Conservation (phyloP, 2,797 vertebrate species). For the Enteromius argenteus region DNA sequence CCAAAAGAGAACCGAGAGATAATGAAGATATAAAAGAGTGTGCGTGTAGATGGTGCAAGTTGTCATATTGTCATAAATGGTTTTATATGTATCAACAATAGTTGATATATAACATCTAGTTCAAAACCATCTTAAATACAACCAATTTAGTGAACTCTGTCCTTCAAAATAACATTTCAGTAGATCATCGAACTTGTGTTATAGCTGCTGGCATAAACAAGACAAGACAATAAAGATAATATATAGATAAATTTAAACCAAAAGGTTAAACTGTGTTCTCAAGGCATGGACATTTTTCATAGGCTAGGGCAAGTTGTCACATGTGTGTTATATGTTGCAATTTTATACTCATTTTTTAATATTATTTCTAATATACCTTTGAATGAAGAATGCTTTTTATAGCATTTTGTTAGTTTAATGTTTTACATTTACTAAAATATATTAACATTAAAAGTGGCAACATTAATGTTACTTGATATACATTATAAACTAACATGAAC, state of each 20-base stretch:
- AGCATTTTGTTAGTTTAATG: background rate
- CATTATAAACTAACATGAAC: background rate
- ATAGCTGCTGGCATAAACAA: background rate
- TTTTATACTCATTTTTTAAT: background rate
- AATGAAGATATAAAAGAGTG: slow-evolving; percentile 26
- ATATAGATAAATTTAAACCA: background rate
- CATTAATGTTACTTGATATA: background rate
- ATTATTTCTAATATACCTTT: background rate
- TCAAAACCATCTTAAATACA: background rate
- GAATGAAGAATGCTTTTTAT: background rate
- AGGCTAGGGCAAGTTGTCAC: background rate
- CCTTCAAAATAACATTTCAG: background rate
- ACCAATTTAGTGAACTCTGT: background rate
- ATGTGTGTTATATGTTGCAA: background rate
- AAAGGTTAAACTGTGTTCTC: background rate
- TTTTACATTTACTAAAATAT: background rate
- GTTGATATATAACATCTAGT: background rate
- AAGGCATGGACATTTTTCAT: background rate
- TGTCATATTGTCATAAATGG: background rate
- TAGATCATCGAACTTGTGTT: background rate
- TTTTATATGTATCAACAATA: background rate
- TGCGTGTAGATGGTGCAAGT: background rate
- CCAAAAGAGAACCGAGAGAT: slow-evolving; percentile 12
- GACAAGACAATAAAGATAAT: background rate
- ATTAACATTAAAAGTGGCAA: background rate